A percentile compares a stretch with the other conserved stretches of the same genome.
These are phyloP conservation scores for Meloidogyne hapla DNA, from an alignment of 1,140 invertebrate genomes.

Conservation along the genomic window DNA sequence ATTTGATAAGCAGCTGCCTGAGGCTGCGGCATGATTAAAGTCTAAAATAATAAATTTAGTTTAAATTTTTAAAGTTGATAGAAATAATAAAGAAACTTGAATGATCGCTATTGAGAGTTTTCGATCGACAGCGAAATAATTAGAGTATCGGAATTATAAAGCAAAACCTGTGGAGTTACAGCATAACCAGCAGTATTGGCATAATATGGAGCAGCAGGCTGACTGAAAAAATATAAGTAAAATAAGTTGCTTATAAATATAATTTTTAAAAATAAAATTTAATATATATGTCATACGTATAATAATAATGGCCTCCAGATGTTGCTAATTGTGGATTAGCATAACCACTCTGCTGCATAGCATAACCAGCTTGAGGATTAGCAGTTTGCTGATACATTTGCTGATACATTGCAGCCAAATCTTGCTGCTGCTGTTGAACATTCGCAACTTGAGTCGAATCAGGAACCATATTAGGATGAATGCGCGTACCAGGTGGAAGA, in stretches of 20 bases:
- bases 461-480: background rate
- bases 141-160: too few species aligned
- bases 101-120: too few species aligned
- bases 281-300: background rate
- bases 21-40: background rate
- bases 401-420: background rate
- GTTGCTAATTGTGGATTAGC: background rate
- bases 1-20: background rate
- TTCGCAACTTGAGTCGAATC: background rate
- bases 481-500: background rate
- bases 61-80: too few species aligned
- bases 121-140: too few species aligned
- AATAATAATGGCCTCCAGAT: conserved; percentile 1
- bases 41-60: background rate
- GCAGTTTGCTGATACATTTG: background rate
- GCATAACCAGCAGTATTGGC: background rate
- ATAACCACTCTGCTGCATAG: background rate
- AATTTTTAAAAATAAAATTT: too few species aligned
- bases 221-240: background rate
- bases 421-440: background rate
- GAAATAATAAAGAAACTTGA: too few species aligned
- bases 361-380: background rate
- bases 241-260: too few species aligned
- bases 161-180: background rate
- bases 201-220: background rate